These are phyloP conservation scores for Calliscelio sp. DNA, from an alignment of 2,888 invertebrate genomes.

Conservation along the genomic window DNA sequence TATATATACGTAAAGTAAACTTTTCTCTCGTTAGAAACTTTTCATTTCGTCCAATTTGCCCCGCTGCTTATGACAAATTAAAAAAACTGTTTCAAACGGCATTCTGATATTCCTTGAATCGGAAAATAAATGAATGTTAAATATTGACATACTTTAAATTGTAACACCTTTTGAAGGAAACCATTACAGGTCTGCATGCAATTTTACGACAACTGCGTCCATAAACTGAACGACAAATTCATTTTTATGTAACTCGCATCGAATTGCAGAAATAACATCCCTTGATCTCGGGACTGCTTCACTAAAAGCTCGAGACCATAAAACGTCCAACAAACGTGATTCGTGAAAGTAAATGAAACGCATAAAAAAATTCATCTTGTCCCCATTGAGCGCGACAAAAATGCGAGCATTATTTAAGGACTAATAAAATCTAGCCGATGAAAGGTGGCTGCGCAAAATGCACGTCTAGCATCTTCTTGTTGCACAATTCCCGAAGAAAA, in stretches of 20 bases:
- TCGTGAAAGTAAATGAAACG: constrained; percentile 33
- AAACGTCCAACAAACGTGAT: constrained; percentile 21
- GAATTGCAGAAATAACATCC: constrained; percentile 36
- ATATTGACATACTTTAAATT: neutral
- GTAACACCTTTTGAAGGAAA: neutral
- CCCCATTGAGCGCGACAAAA: constrained; percentile 15
- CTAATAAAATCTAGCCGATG: constrained; percentile 52
- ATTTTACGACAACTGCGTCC: constrained; percentile 12
- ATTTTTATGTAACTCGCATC: constrained; percentile 39
- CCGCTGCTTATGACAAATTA: too few relatives aligned
- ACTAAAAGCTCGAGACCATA: constrained; percentile 19
- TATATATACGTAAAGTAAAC: too few relatives aligned
- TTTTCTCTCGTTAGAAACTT: constrained; percentile 22
- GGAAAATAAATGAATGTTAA: neutral
- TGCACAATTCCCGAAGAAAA: constrained; percentile 55
- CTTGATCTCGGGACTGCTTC: neutral
- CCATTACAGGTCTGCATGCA: neutral
- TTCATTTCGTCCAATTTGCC: too few relatives aligned
- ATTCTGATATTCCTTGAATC: too few relatives aligned
- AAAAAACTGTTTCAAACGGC: too few relatives aligned
- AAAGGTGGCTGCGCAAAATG: constrained; percentile 36
- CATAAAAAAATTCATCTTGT: constrained; percentile 39
- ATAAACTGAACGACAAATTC: constrained; percentile 29
- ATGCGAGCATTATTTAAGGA: constrained; percentile 17
- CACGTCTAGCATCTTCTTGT: constrained; percentile 44